phyloP scores from a whole-genome alignment of 1,140 invertebrate genomes.

The Patella vulgata region DNA sequence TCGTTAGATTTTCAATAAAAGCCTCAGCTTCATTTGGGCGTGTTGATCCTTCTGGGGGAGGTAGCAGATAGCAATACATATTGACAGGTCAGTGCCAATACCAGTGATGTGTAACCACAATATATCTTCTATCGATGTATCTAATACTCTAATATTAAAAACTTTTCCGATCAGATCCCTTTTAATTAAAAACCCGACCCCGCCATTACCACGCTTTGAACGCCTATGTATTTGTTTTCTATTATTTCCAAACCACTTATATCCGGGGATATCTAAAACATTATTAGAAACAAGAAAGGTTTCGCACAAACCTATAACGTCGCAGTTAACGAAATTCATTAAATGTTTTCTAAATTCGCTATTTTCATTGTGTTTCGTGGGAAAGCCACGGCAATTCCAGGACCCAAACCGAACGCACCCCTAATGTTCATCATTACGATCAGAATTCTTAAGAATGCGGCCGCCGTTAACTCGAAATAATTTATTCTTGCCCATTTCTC shows the following conservation, averaged over 20 bases:
- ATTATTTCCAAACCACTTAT: slow-evolving; percentile 15
- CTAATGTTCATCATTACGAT: too few relatives aligned
- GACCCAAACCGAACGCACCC: slow-evolving; percentile 9
- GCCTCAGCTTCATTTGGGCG: neutral
- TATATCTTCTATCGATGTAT: slow-evolving; percentile 14
- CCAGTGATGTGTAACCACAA: slow-evolving; percentile 17
- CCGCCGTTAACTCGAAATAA: too few relatives aligned
- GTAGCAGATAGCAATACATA: slow-evolving; percentile 14
- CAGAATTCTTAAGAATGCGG: too few relatives aligned
- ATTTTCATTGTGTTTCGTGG: slow-evolving; percentile 6
- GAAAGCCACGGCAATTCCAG: slow-evolving; percentile 12
- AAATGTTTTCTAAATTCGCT: slow-evolving; percentile 1
- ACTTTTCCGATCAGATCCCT: neutral
- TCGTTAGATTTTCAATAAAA: slow-evolving; percentile 15
- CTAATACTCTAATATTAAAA: slow-evolving; percentile 11
- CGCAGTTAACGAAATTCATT: slow-evolving; percentile 1
- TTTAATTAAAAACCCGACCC: slow-evolving; percentile 19
- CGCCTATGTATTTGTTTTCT: slow-evolving; percentile 4
- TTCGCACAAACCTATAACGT: slow-evolving; percentile 17
- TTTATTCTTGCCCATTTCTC: too few relatives aligned
- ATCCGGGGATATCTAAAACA: slow-evolving; percentile 1
- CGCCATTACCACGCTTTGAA: slow-evolving; percentile 10
- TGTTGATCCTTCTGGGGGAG: slow-evolving; percentile 11
- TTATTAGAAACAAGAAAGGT: slow-evolving; percentile 17
- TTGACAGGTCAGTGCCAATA: neutral